Percentiles rank a stretch among this genome's conserved stretches.
phyloP scores from a whole-genome alignment of 2,113 vertebrate species.

The Fulica atra region DNA sequence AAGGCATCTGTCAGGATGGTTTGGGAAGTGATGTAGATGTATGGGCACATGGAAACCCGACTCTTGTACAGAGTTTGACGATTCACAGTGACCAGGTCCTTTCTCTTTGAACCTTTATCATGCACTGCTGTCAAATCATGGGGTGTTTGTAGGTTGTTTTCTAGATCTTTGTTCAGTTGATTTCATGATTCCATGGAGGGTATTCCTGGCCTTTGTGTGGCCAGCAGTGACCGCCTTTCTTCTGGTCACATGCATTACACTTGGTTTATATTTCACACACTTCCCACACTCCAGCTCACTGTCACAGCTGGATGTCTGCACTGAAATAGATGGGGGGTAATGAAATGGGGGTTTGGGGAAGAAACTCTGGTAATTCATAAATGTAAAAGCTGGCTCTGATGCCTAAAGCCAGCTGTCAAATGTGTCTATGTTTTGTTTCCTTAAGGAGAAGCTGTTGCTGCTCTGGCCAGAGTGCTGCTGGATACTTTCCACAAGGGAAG shows the following conservation, averaged over 20 bases:
- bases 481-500: background rate
- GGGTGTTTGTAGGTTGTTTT: background rate
- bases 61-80: background rate
- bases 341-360: background rate
- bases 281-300: background rate
- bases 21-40: background rate
- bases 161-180: background rate
- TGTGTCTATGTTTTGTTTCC: background rate
- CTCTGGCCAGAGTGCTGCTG: background rate
- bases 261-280: background rate
- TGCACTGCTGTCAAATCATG: background rate
- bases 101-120: background rate
- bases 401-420: background rate
- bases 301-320: background rate
- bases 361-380: background rate
- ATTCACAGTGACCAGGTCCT: background rate
- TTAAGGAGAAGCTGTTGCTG: background rate
- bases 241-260: background rate
- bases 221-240: background rate
- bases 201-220: background rate
- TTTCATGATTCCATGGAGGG: background rate
- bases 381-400: background rate
- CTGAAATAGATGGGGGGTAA: background rate
- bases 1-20: background rate
- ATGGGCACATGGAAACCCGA: rapidly evolving